Conservation (phyloP, 1,140 invertebrate species). For the Rhopalosiphum padi region DNA sequence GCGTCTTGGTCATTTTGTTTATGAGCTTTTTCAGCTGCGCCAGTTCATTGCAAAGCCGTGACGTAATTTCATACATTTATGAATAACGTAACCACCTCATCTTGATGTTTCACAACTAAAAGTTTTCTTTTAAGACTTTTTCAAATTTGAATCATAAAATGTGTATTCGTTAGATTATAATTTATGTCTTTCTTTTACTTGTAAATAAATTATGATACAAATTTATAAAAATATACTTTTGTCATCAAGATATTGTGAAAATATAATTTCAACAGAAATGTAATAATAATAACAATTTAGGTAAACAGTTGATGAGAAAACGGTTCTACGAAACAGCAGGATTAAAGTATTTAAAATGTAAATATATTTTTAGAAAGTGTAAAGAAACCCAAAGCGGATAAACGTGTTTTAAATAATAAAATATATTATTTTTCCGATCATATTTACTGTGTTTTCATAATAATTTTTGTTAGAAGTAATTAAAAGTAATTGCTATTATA, state of each 20-base stretch:
- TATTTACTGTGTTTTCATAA: not conserved
- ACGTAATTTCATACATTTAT: not conserved
- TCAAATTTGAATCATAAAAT: not conserved
- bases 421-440: not conserved
- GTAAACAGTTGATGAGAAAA: not conserved
- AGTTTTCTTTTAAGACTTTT: conserved; percentile 29
- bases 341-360: not conserved
- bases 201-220: not conserved
- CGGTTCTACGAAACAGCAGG: not conserved
- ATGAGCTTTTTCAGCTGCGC: conserved; percentile 35
- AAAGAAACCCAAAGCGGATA: not conserved
- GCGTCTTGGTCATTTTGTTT: conserved; percentile 50
- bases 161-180: not conserved
- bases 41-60: not conserved
- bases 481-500: not conserved
- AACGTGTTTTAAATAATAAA: not conserved
- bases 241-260: not conserved
- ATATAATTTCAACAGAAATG: not conserved
- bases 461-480: not conserved
- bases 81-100: not conserved
- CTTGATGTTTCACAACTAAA: conserved; percentile 8
- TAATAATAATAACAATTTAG: not conserved
- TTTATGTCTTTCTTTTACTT: not conserved
- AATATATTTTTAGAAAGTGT: not conserved
- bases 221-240: not conserved